phyloP scores from a whole-genome alignment of 2,888 invertebrate species.

The Seladonia tumulorum region DNA sequence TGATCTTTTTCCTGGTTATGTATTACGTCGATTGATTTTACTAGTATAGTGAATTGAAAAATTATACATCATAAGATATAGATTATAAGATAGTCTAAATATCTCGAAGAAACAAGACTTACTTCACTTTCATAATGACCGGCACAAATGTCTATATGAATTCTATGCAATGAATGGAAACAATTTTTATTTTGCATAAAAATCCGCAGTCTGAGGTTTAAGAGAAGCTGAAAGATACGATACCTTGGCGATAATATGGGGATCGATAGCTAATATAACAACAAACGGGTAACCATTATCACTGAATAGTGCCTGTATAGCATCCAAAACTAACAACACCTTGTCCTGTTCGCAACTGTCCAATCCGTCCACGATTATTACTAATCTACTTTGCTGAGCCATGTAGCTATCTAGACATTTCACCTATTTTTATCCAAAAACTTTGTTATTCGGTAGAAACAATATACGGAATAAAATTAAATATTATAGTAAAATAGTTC shows the following conservation, averaged over 20 bases:
- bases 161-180: no score
- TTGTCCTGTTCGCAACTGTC: constrained; percentile 99
- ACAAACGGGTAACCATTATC: constrained; percentile 98
- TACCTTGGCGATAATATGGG: constrained; percentile 98
- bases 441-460: constrained; percentile 12
- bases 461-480: constrained; percentile 14
- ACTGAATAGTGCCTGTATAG: constrained; percentile 97
- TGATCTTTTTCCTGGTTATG: no score
- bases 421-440: constrained; percentile 86
- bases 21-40: no score
- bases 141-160: no score
- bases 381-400: constrained; percentile 96
- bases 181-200: not conserved
- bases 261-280: constrained; percentile 98
- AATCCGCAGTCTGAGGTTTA: not conserved
- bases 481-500: not conserved
- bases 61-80: no score
- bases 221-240: not conserved
- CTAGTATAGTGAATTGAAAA: no score
- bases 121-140: no score
- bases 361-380: constrained; percentile 97
- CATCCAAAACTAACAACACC: constrained; percentile 95
- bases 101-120: no score
- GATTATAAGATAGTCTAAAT: no score
- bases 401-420: constrained; percentile 97